Evolutionary conservation across 1,140 invertebrate species (phyloP), one percentile per base, ranked within the genome.

Genomic region (Procambarus virginalis): DNA sequence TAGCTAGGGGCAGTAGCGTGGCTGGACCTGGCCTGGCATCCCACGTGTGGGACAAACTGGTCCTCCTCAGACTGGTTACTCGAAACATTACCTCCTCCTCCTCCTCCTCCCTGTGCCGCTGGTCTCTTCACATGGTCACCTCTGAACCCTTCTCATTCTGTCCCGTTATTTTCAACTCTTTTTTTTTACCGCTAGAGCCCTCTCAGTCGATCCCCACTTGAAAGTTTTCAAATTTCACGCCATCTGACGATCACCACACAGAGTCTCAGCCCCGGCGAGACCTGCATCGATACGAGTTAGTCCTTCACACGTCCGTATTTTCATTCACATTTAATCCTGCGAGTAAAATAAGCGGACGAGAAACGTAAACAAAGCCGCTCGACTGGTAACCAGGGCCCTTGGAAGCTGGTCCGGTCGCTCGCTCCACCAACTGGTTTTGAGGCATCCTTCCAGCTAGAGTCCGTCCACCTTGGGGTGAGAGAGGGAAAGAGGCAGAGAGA

Each of bases 401-500:
- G 51, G 51, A 55, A 55, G 51, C 51, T 55, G 51, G 68, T 34
- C 68, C 6, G 10, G 68, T 22, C 68, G n/a, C 20, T 64, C 68
- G 68, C 68, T 73, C 8, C 68, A 73, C 68, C 68, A 73, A 73
- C 68, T 73, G 68, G 68, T 73, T 73, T 34, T 22, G 68, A 34
- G n/a, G 68, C 68, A 73, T 73, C 34, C 68, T 22, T 34, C 68
- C 68, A n/a, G 8, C 68, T 73, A n/a, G 22, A 34, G 22, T 34
- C 68, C 34, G 5, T 34, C n/a, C 20, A 34, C n/a, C n/a, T 73
- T 14, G 64, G 64, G 64, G 64, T 17, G 55, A 58, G 55, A 60
- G 34, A 76, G 68, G 22, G 70, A 14, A 49, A 84, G 64, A 75
- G 70, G n/a, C 48, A 73, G 82, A 75, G 70, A 22, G 83, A 55